phyloP scores from a whole-genome alignment of 2,797 vertebrate genomes.

The Smutsia gigantea region DNA sequence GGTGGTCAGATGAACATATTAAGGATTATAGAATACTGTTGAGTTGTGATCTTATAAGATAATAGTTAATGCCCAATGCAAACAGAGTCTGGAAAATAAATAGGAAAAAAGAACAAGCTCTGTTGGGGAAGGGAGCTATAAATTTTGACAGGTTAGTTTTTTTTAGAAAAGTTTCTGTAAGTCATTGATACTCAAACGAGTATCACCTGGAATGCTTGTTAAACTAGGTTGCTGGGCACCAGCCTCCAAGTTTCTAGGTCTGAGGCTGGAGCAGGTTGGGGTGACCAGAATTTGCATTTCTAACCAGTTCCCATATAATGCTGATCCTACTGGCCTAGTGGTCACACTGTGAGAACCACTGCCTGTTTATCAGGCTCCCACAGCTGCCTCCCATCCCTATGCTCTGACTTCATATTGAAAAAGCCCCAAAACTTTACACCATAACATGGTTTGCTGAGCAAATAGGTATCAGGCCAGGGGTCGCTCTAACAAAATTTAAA shows the following conservation, averaged over 20 bases:
- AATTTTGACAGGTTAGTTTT: not conserved
- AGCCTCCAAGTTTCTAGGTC: not conserved
- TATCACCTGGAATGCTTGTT: not conserved
- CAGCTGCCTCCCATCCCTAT: not conserved
- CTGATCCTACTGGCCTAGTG: not conserved
- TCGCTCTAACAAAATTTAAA: not conserved
- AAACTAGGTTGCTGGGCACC: not conserved
- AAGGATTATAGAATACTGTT: constrained; percentile 5
- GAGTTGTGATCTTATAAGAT: not conserved
- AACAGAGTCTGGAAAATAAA: not conserved
- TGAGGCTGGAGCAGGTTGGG: not conserved
- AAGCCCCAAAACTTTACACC: not conserved
- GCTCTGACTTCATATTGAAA: not conserved
- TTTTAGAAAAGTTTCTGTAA: not conserved
- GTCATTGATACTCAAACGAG: not conserved
- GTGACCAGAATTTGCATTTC: not conserved
- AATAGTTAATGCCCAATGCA: not conserved
- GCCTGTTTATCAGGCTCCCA: not conserved
- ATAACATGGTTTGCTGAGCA: not conserved
- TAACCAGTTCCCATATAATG: not conserved
- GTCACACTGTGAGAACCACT: not conserved
- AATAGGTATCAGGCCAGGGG: not conserved
- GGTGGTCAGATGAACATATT: not conserved
- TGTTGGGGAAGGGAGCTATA: not conserved
- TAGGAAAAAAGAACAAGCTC: not conserved